These are phyloP conservation scores for Chaetogeoica ovagalla DNA, from an alignment of 2,888 invertebrate species.

Conservation along the genomic window DNA sequence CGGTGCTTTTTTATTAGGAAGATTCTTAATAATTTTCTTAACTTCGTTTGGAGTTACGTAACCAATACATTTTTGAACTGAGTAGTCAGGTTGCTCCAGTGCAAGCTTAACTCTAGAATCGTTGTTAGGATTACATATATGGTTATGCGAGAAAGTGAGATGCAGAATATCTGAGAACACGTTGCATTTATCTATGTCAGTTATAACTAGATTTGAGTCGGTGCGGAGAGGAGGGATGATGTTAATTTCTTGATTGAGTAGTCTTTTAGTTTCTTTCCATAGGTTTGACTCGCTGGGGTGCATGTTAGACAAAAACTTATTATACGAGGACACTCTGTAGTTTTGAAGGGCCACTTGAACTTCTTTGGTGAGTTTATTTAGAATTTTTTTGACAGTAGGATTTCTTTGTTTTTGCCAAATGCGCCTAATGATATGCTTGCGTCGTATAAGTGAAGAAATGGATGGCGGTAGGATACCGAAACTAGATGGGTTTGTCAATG, in stretches of 20 bases:
- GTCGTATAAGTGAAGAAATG: background rate
- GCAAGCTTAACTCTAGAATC: background rate
- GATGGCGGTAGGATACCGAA: background rate
- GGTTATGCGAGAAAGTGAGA: background rate
- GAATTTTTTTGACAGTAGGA: background rate
- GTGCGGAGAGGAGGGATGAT: background rate
- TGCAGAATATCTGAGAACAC: background rate
- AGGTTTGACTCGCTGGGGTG: background rate
- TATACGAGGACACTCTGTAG: background rate
- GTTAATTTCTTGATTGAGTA: conserved; percentile 10
- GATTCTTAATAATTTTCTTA: background rate
- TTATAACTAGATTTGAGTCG: background rate
- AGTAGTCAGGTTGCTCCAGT: background rate
- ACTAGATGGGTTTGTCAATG: background rate
- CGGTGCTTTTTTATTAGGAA: conserved; percentile 6
- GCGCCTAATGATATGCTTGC: background rate
- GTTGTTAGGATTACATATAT: background rate
- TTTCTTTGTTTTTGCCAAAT: conserved; percentile 27
- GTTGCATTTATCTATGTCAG: conserved; percentile 18
- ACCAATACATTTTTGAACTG: background rate
- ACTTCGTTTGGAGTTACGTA: background rate
- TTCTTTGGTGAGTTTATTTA: conserved; percentile 13
- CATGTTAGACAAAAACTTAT: background rate
- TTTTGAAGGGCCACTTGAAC: background rate
- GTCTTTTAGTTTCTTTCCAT: conserved; percentile 4